These are phyloP conservation scores for Bruchidius siliquastri DNA, from an alignment of 2,888 invertebrate genomes.

Conservation along the genomic window DNA sequence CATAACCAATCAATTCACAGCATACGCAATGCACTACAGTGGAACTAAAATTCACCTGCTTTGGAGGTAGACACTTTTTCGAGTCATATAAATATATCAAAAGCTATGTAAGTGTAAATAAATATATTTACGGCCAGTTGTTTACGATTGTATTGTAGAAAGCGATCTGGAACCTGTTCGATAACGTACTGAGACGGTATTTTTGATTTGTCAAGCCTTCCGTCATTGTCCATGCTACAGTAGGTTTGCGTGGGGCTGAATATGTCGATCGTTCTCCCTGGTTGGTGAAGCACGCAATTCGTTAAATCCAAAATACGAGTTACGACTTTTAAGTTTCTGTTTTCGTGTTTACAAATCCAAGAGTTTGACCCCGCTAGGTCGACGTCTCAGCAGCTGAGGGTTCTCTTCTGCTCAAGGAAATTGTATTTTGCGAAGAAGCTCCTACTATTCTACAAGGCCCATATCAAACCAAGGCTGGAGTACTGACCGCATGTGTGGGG, in stretches of 20 bases:
- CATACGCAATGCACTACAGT: background rate
- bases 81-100: background rate
- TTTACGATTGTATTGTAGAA: background rate
- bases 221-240: background rate
- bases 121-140: background rate
- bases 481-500: too few relatives aligned
- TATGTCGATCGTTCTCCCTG: background rate
- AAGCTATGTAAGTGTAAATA: background rate
- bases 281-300: too few relatives aligned
- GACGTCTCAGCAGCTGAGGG: too few relatives aligned
- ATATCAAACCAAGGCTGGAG: too few relatives aligned
- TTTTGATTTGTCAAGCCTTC: background rate
- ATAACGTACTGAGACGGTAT: background rate
- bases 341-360: too few relatives aligned
- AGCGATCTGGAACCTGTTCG: background rate
- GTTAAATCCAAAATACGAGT: too few relatives aligned
- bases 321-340: too few relatives aligned
- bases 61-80: background rate
- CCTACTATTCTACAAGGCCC: too few relatives aligned
- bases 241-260: background rate
- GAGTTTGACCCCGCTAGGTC: too few relatives aligned
- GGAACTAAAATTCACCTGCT: background rate
- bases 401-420: too few relatives aligned
- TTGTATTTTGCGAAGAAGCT: too few relatives aligned
- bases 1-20: background rate